Conservation (phyloP, 2,113 vertebrate genomes). For the Herpetotheres cachinnans region DNA sequence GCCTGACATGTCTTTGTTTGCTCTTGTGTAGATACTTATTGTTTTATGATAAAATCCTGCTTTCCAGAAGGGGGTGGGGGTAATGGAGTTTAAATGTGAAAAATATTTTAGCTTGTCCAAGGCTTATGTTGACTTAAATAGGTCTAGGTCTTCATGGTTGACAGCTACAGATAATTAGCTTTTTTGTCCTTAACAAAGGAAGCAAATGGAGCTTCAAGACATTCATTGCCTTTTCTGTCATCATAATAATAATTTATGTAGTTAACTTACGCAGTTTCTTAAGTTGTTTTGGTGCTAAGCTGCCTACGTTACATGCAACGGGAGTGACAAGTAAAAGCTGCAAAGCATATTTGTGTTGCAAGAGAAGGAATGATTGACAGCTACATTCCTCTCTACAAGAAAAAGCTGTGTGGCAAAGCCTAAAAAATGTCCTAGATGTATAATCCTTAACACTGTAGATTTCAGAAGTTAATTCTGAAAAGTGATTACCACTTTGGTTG, state of each 20-base stretch:
- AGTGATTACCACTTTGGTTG: background rate
- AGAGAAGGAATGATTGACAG: conserved; percentile 46
- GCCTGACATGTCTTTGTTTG: background rate
- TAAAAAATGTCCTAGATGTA: background rate
- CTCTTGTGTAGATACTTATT: background rate
- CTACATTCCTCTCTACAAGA: background rate
- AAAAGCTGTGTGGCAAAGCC: background rate
- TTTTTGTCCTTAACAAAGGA: conserved; percentile 69
- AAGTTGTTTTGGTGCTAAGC: conserved; percentile 58
- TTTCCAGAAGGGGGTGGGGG: background rate
- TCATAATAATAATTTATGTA: conserved; percentile 59
- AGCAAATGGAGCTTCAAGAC: conserved; percentile 50
- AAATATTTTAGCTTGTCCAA: conserved; percentile 62
- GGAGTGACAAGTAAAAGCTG: conserved; percentile 43
- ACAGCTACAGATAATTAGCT: conserved; percentile 65
- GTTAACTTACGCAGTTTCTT: conserved; percentile 68
- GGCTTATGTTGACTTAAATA: conserved; percentile 58
- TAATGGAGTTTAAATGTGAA: background rate
- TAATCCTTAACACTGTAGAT: background rate
- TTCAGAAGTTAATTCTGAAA: conserved; percentile 26
- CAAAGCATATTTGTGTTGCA: conserved; percentile 30
- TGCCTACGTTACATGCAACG: conserved; percentile 41
- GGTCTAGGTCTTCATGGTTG: conserved; percentile 56
- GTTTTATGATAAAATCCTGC: conserved; percentile 14
- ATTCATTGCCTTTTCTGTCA: conserved; percentile 58